These are phyloP conservation scores for Chorisops tibialis DNA, from an alignment of 2,888 invertebrate species.

Conservation along the genomic window DNA sequence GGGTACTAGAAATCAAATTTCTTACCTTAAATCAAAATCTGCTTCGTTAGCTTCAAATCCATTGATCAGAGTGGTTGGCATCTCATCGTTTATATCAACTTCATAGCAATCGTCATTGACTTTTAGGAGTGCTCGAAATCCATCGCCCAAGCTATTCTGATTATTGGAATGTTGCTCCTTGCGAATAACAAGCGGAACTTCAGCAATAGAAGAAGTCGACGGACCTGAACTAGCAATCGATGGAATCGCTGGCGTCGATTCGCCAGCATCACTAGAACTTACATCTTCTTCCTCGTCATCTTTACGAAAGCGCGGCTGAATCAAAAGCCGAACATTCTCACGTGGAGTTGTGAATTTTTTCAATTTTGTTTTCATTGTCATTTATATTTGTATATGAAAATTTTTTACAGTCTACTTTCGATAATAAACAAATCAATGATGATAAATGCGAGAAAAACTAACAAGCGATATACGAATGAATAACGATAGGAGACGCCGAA, in stretches of 20 bases:
- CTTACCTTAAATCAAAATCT: neutral
- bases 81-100: constrained; percentile 5
- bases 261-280: neutral
- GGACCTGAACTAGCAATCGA: neutral
- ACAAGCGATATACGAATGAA: neutral
- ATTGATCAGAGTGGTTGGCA: neutral
- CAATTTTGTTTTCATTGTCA: constrained; percentile 7
- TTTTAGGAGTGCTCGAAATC: constrained; percentile 9
- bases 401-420: no score
- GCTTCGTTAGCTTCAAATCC: neutral
- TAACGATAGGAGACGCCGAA: neutral
- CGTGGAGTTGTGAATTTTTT: constrained; percentile 9
- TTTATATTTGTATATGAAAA: neutral
- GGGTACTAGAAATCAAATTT: no score
- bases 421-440: neutral
- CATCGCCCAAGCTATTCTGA: neutral
- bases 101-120: constrained; percentile 13
- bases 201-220: constrained; percentile 10
- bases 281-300: neutral
- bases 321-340: constrained; percentile 16
- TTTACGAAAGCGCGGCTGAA: constrained; percentile 4
- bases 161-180: neutral
- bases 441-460: neutral
- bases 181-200: constrained; percentile 9
- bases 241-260: neutral